phyloP scores from a whole-genome alignment of 2,797 vertebrate species.

The Myotis myotis region DNA sequence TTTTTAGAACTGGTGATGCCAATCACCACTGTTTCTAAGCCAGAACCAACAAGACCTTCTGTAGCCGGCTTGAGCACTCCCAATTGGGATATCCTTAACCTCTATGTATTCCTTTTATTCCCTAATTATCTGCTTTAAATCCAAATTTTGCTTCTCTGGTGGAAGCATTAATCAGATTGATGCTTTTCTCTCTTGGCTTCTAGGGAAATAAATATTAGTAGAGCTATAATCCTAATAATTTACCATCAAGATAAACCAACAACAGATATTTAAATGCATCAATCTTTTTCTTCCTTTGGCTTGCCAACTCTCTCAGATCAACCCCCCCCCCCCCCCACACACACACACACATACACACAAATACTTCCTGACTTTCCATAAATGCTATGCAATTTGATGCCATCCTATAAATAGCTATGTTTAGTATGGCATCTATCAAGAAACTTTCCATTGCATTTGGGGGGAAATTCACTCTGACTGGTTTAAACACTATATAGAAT shows the following conservation, averaged over 20 bases:
- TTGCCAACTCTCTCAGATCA: background rate
- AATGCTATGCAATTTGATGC: background rate
- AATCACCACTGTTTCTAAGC: background rate
- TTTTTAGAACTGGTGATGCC: background rate
- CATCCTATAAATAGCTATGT: background rate
- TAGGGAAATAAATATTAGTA: background rate
- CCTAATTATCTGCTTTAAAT: background rate
- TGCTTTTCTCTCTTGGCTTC: background rate
- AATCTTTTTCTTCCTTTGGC: background rate
- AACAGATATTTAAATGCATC: background rate
- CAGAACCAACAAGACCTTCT: background rate
- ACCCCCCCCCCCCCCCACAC: too few relatives aligned
- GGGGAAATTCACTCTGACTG: background rate
- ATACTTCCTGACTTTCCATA: background rate
- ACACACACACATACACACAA: background rate
- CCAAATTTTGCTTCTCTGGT: background rate
- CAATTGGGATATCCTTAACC: background rate
- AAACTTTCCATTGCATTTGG: background rate
- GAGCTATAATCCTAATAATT: background rate
- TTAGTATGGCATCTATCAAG: background rate
- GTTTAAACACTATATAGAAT: background rate
- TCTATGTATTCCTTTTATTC: background rate
- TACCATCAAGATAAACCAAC: background rate
- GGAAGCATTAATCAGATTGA: background rate
- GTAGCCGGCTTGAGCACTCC: background rate